A percentile compares a stretch with the other conserved stretches of the same genome.
phyloP scores from a whole-genome alignment of 2,113 vertebrate genomes.

The Sitta europaea region DNA sequence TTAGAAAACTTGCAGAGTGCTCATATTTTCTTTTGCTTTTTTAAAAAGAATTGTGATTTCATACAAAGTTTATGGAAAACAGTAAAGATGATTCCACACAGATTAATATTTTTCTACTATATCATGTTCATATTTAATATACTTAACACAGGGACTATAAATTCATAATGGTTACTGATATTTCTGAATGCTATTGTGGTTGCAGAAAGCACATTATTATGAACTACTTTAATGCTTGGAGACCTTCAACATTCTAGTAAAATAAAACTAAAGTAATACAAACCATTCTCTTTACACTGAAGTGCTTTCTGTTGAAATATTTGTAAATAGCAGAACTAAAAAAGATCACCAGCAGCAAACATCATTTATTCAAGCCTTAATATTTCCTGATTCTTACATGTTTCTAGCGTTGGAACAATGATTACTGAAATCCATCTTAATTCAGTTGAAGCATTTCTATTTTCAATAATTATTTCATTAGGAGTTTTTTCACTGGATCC shows the following conservation, averaged over 20 bases:
- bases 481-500: background rate
- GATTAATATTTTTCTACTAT: background rate
- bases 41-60: background rate
- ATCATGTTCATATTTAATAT: constrained; percentile 23
- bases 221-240: background rate
- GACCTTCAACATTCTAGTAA: background rate
- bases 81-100: background rate
- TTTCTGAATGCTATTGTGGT: background rate
- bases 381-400: background rate
- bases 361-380: background rate
- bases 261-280: background rate
- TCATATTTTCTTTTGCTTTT: background rate
- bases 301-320: background rate
- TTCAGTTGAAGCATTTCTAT: background rate
- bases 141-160: background rate
- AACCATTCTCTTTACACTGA: background rate
- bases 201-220: background rate
- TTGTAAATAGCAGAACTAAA: background rate
- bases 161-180: background rate
- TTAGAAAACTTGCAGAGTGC: background rate
- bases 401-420: background rate
- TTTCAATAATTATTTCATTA: background rate
- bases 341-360: background rate
- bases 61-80: background rate
- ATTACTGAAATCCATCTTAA: background rate